A percentile compares a stretch with the other conserved stretches of the same genome.
Evolutionary conservation across 2,797 vertebrate genomes (phyloP).

Genomic region (Lates japonicus): DNA sequence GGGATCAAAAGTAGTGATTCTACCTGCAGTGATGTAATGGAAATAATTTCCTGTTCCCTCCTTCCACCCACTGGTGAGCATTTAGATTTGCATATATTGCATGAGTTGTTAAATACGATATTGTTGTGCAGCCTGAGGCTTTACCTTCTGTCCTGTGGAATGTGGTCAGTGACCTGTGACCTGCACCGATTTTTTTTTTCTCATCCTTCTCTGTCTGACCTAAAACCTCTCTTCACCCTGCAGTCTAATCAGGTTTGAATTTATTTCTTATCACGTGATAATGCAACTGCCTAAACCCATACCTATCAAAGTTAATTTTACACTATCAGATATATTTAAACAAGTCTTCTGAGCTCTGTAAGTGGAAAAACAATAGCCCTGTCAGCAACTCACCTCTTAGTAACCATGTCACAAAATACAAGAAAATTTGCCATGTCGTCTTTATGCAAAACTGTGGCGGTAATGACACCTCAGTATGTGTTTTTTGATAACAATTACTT

Average conservation of each 20-base stretch:
- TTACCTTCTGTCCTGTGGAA: slow-evolving; percentile 28
- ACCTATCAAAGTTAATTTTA: not conserved
- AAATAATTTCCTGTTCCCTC: not conserved
- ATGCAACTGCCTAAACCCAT: not conserved
- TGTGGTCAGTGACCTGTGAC: slow-evolving; percentile 58
- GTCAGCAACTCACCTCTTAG: not conserved
- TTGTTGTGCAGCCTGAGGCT: slow-evolving; percentile 7
- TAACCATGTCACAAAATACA: not conserved
- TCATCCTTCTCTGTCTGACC: too few species aligned
- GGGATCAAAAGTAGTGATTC: slow-evolving; percentile 4
- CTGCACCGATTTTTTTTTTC: slow-evolving; percentile 13
- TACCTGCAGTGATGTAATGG: slow-evolving; percentile 36
- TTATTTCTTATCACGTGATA: not conserved
- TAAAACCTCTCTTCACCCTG: not conserved
- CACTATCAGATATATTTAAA: not conserved
- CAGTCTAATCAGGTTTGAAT: not conserved
- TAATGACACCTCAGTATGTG: not conserved
- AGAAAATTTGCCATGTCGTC: not conserved
- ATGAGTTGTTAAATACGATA: not conserved
- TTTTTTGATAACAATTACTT: not conserved
- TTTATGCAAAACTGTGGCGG: not conserved
- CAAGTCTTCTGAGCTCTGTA: not conserved
- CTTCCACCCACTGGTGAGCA: not conserved
- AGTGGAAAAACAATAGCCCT: not conserved
- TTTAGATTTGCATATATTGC: not conserved